These are phyloP conservation scores for Talpa occidentalis DNA, from an alignment of 2,113 vertebrate genomes.

Conservation along the genomic window DNA sequence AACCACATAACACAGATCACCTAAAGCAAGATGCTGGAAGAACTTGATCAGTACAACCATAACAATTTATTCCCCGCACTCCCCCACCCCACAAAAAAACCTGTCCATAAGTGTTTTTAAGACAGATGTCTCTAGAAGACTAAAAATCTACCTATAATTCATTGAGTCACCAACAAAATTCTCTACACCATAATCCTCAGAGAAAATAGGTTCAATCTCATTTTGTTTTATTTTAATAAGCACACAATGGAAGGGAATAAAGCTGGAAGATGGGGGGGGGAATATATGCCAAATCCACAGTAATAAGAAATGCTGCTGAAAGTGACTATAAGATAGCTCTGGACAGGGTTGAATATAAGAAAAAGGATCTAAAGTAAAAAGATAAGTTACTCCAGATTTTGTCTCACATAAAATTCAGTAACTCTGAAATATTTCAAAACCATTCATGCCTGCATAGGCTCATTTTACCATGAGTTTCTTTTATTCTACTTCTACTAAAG, in stretches of 20 bases:
- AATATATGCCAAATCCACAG: background rate
- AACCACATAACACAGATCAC: conserved; percentile 50
- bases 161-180: background rate
- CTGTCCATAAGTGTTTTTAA: conserved; percentile 17
- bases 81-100: background rate
- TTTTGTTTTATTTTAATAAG: conserved; percentile 33
- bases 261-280: background rate
- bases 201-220: background rate
- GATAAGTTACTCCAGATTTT: conserved; percentile 49
- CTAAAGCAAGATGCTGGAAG: conserved; percentile 19
- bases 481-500: conserved; percentile 39
- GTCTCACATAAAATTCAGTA: conserved; percentile 16
- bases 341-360: background rate
- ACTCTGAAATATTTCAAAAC: conserved; percentile 60
- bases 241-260: background rate
- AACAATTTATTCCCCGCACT: background rate
- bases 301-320: background rate
- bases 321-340: background rate
- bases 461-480: background rate
- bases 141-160: conserved; percentile 30
- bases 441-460: background rate
- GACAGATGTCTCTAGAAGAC: background rate
- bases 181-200: background rate
- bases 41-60: background rate
- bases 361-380: background rate